Evolutionary conservation across 2,888 invertebrate genomes (phyloP).

Genomic region (Antheraea assamensis): DNA sequence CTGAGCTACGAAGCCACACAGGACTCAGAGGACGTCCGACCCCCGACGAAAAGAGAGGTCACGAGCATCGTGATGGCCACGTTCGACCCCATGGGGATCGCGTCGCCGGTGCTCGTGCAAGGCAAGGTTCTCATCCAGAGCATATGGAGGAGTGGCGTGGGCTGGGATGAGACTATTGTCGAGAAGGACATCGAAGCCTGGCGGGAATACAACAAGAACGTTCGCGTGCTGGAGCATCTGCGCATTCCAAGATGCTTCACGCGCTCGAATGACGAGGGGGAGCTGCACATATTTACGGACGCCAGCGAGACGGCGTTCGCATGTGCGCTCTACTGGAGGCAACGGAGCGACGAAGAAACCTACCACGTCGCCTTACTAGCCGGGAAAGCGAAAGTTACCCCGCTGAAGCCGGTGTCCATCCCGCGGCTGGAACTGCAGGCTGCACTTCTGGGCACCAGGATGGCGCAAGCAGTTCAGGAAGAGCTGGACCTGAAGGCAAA

Average conservation of each 20-base stretch:
- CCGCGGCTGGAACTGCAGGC: background rate
- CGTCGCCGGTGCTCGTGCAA: no score
- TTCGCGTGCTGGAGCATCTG: background rate
- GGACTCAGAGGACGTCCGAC: no score
- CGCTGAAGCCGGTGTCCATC: background rate
- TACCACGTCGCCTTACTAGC: background rate
- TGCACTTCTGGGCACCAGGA: background rate
- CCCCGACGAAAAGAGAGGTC: no score
- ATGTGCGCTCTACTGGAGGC: background rate
- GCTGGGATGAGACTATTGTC: no score
- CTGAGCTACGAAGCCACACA: no score
- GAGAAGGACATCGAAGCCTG: no score
- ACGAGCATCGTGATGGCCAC: no score
- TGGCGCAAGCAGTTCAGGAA: background rate
- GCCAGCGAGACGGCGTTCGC: slow-evolving; percentile 2
- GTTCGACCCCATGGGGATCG: no score
- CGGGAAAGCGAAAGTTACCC: background rate
- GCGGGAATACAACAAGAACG: background rate
- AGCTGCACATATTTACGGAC: background rate
- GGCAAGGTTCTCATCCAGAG: no score
- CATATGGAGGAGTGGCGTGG: no score
- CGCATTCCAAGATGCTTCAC: background rate
- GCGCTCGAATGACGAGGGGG: background rate
- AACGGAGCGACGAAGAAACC: background rate
- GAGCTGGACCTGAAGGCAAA: background rate